Percentiles rank a stretch among this genome's conserved stretches.
phyloP scores from a whole-genome alignment of 2,888 invertebrate species.

The Tetranychus piercei region DNA sequence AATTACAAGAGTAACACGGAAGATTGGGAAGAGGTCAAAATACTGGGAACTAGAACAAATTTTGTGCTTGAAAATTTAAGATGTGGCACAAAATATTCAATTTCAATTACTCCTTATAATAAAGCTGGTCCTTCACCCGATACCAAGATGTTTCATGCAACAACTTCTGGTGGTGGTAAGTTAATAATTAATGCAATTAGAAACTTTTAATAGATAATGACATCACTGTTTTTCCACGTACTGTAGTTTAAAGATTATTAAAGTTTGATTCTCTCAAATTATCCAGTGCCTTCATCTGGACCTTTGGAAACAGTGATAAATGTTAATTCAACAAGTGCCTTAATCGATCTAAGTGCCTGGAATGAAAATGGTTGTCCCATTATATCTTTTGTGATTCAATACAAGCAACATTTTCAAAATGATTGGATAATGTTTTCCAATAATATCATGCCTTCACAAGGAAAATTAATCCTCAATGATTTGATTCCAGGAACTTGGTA shows the following conservation, averaged over 20 bases:
- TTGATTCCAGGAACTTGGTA: constrained; percentile 35
- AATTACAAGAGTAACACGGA: constrained; percentile 1
- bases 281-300: constrained; percentile 25
- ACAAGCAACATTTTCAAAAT: constrained; percentile 18
- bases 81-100: constrained; percentile 26
- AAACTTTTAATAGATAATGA: neutral
- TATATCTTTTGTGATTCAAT: constrained; percentile 26
- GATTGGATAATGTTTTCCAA: constrained; percentile 18
- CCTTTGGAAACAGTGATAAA: constrained; percentile 22
- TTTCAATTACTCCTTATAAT: constrained; percentile 27
- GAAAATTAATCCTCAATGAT: constrained; percentile 27
- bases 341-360: constrained; percentile 25
- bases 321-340: constrained; percentile 24
- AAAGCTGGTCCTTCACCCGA: constrained; percentile 26
- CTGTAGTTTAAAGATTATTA: neutral
- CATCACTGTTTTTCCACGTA: too few species aligned
- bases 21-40: constrained; percentile 8
- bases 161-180: constrained; percentile 11
- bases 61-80: constrained; percentile 14
- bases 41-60: neutral
- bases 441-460: constrained; percentile 25
- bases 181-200: neutral
- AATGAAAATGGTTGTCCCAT: constrained; percentile 25
- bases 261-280: constrained; percentile 18
- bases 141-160: neutral